Evolutionary conservation across 1,140 invertebrate genomes (phyloP).

Genomic region (Leptinotarsa texana): DNA sequence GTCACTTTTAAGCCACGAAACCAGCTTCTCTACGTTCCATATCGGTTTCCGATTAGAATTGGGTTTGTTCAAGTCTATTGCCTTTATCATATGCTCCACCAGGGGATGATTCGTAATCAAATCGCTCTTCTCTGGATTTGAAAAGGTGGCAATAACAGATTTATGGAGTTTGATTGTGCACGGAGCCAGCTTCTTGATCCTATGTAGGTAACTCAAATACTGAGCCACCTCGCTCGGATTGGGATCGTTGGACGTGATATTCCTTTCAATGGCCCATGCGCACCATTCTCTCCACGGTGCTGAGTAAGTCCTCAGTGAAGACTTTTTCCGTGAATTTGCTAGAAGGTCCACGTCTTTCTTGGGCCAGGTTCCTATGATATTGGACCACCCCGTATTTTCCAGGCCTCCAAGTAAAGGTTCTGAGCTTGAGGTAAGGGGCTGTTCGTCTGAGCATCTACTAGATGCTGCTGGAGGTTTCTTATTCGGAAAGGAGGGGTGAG

Average conservation of each 20-base stretch:
- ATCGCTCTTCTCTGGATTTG: slow-evolving; percentile 17
- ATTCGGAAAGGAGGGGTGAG: slow-evolving; percentile 40
- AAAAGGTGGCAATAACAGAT: slow-evolving; percentile 27
- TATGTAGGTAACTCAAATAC: slow-evolving; percentile 24
- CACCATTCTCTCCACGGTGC: slow-evolving; percentile 26
- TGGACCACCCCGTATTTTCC: background rate
- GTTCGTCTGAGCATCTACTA: slow-evolving; percentile 17
- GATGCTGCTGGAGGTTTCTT: slow-evolving; percentile 32
- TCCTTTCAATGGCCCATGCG: background rate
- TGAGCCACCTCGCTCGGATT: background rate
- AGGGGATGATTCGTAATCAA: background rate
- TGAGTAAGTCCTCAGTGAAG: slow-evolving; percentile 23
- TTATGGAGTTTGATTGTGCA: slow-evolving; percentile 31
- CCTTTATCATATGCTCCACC: background rate
- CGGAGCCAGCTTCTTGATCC: background rate
- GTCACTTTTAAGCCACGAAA: slow-evolving; percentile 12
- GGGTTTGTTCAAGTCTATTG: background rate
- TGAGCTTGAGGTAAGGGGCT: background rate
- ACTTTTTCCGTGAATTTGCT: background rate
- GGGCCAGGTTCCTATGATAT: background rate
- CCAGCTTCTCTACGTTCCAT: slow-evolving; percentile 14
- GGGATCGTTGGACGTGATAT: background rate
- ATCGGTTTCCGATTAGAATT: background rate
- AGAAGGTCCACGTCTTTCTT: background rate
- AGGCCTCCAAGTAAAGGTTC: slow-evolving; percentile 26